A percentile compares a stretch with the other conserved stretches of the same genome.
Conservation (phyloP, 1,140 invertebrate species). For the Acyrthosiphon pisum region DNA sequence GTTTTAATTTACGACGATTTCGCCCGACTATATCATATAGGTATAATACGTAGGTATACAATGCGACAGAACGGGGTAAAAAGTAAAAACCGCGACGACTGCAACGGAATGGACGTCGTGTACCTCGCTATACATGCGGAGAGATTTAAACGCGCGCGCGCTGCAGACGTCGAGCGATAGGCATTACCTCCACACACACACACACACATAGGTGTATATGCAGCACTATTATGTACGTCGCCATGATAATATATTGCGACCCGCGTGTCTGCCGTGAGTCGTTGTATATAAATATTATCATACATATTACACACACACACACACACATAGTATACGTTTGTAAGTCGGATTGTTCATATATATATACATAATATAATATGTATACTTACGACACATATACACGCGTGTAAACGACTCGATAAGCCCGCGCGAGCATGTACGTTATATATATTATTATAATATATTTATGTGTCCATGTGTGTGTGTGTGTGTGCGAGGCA, state of each 20-base stretch:
- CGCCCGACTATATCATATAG: background rate
- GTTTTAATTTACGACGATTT: conserved; percentile 19
- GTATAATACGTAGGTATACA: background rate
- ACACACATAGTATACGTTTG: background rate
- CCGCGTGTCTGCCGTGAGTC: background rate
- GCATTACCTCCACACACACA: background rate
- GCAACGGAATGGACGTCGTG: background rate
- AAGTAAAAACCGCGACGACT: background rate
- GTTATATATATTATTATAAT: conserved; percentile 29
- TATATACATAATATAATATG: background rate
- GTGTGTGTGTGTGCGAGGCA: background rate
- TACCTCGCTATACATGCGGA: background rate
- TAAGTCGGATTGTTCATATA: background rate
- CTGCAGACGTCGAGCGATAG: background rate
- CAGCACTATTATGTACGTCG: background rate
- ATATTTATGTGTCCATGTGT: background rate
- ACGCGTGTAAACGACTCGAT: conserved; percentile 40
- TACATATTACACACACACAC: background rate
- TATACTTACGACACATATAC: conserved; percentile 12
- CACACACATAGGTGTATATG: background rate
- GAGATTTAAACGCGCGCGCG: conserved; percentile 26
- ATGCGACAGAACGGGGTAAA: background rate
- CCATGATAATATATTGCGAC: background rate
- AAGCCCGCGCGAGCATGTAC: background rate
- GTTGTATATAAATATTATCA: conserved; percentile 21